Conservation (phyloP, 1,140 invertebrate genomes). For the Musca domestica region DNA sequence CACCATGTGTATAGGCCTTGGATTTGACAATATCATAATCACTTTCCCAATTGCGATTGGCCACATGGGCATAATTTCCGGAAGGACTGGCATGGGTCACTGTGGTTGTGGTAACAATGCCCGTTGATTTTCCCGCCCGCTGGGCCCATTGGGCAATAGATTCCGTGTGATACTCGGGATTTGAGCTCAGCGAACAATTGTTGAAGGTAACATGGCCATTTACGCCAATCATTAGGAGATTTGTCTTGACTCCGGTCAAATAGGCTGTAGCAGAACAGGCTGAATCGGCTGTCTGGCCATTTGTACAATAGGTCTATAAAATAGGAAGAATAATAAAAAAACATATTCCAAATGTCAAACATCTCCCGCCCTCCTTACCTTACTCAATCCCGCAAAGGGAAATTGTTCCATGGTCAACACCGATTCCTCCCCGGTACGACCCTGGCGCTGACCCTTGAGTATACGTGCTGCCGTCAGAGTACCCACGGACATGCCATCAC, state of each 20-base stretch:
- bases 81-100: conserved; percentile 52
- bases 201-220: conserved; percentile 60
- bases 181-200: conserved; percentile 67
- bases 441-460: conserved; percentile 62
- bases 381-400: conserved; percentile 68
- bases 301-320: conserved; percentile 64
- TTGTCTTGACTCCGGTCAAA: conserved; percentile 71
- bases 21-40: conserved; percentile 61
- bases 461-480: conserved; percentile 69
- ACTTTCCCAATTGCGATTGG: conserved; percentile 75
- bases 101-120: conserved; percentile 49
- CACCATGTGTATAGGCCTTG: conserved; percentile 37
- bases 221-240: conserved; percentile 65
- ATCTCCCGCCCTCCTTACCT: conserved; percentile 49
- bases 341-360: neutral
- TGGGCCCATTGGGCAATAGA: conserved; percentile 84
- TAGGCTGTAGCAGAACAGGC: conserved; percentile 74
- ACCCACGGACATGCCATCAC: conserved; percentile 74
- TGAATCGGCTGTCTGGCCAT: conserved; percentile 78
- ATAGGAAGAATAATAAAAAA: neutral
- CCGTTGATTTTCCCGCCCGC: conserved; percentile 62
- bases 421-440: conserved; percentile 63
- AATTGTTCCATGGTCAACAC: conserved; percentile 74
- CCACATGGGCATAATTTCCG: conserved; percentile 57
- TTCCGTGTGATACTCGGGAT: conserved; percentile 57